phyloP scores from a whole-genome alignment of 1,140 invertebrate species.

The Psilanteris sp. region DNA sequence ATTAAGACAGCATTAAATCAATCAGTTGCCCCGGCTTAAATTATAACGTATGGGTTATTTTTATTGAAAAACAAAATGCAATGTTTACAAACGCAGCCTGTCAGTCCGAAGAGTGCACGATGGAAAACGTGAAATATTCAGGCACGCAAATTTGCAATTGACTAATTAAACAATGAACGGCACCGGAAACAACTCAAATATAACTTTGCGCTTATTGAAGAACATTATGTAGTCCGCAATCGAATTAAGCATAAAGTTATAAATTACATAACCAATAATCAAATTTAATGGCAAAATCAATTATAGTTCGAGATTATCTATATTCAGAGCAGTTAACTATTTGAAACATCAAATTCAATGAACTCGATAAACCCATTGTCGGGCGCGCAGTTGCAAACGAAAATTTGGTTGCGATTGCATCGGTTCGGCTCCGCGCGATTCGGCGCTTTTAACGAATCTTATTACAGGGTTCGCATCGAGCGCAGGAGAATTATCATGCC shows the following conservation, averaged over 20 bases:
- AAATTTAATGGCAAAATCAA: conserved; percentile 28
- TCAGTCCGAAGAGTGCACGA: too few relatives aligned
- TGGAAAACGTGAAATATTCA: too few relatives aligned
- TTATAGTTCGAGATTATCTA: conserved; percentile 24
- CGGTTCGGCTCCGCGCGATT: conserved; percentile 20
- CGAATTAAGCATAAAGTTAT: conserved; percentile 24
- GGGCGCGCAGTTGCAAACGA: conserved; percentile 8
- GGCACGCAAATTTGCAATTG: conserved; percentile 8
- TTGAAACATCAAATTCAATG: conserved; percentile 40
- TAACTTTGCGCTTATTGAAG: conserved; percentile 10
- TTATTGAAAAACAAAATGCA: too few relatives aligned
- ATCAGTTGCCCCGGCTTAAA: too few relatives aligned
- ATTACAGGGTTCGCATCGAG: conserved; percentile 25
- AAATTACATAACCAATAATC: conserved; percentile 25
- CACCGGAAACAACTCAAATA: background rate
- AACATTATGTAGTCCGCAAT: conserved; percentile 1
- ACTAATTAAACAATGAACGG: conserved; percentile 3
- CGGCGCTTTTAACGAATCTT: conserved; percentile 57
- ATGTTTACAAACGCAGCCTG: too few relatives aligned
- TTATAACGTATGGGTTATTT: too few relatives aligned
- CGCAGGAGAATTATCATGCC: conserved; percentile 46
- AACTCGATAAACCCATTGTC: conserved; percentile 18
- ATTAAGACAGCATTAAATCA: too few relatives aligned
- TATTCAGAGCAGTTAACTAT: conserved; percentile 23
- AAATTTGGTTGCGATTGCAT: conserved; percentile 34